Evolutionary conservation across 2,113 vertebrate species (phyloP), one percentile per base, ranked within the genome.

Genomic region (Emberiza fucata): DNA sequence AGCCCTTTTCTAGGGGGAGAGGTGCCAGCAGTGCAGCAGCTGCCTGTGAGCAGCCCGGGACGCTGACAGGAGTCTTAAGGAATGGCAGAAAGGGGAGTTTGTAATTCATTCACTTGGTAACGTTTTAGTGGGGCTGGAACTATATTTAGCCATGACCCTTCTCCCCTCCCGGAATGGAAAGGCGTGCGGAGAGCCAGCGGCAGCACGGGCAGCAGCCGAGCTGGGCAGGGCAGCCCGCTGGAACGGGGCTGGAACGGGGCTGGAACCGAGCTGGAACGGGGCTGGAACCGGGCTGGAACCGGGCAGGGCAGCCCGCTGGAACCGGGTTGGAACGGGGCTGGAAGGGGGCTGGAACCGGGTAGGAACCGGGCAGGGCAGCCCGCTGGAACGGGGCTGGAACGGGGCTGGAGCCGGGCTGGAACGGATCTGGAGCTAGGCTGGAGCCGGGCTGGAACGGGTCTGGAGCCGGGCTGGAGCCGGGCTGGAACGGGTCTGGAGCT

Each of bases 121-220:
- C 90, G 11, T 85, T 84, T 88, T 45, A 90, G 69, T 48, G 78
- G 88, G 84, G 63, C 23, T 51, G 90, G 57, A 76, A 19, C 94
- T 97, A 96, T 96, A 95, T 97, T 96, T 97, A 96, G 96, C 6
- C 29, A 20, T 95, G 96, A 95, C 95, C 90, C 94, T 92, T 88
- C 95, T 96, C 94, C 95, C 80, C 31, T 95, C 96, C 96, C 75
- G 21, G 96, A 97, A 96, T 96, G 95, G 96, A 94, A 97, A 96
- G 81, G 90, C 77, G 82, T 60, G 72, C 0, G 1, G 24, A 3
- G 65, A 75, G 89, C 82, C 31, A 3, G 19, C 6, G 3, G 47
- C 84, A 45, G 50, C 1, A 1, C 9, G 5, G 81, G n/a, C 68
- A 53, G 82, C 13, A 51, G 69, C 45, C 7, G 11, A 20, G 73